These are phyloP conservation scores for Thamnophis sirtalis DNA, from an alignment of 2,113 vertebrate genomes.

Conservation along the genomic window DNA sequence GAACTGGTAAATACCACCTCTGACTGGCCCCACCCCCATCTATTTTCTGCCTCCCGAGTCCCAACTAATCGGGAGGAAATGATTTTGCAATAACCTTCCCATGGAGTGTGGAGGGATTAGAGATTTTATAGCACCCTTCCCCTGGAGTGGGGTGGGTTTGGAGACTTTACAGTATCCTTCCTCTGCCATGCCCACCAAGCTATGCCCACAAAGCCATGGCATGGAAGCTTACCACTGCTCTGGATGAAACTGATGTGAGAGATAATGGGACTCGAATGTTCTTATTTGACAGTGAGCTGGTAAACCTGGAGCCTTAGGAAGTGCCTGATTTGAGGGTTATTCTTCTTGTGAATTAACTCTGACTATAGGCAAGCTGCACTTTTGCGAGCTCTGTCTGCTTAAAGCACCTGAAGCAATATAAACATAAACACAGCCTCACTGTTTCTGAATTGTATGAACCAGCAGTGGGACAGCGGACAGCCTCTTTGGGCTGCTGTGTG, in stretches of 20 bases:
- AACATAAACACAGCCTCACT: neutral
- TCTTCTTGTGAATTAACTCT: neutral
- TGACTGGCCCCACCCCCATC: too few relatives aligned
- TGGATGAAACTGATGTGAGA: neutral
- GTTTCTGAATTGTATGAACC: neutral
- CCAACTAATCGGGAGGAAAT: too few relatives aligned
- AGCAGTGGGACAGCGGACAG: neutral
- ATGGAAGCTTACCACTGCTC: too few relatives aligned
- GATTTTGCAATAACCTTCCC: too few relatives aligned
- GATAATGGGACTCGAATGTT: neutral
- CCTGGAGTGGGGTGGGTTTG: too few relatives aligned
- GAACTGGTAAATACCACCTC: too few relatives aligned
- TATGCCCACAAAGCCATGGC: too few relatives aligned
- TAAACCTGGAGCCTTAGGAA: neutral
- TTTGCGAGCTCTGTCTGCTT: neutral
- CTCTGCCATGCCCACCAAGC: too few relatives aligned
- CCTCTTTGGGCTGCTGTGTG: neutral
- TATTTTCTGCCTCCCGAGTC: too few relatives aligned
- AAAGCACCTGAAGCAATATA: neutral
- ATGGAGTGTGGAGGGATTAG: too few relatives aligned
- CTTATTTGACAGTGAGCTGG: neutral
- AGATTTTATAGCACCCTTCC: too few relatives aligned
- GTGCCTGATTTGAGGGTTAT: neutral
- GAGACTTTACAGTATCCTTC: too few relatives aligned
- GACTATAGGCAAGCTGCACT: neutral